Conservation (phyloP, 2,113 vertebrate species). For the Oryzias melastigma region DNA sequence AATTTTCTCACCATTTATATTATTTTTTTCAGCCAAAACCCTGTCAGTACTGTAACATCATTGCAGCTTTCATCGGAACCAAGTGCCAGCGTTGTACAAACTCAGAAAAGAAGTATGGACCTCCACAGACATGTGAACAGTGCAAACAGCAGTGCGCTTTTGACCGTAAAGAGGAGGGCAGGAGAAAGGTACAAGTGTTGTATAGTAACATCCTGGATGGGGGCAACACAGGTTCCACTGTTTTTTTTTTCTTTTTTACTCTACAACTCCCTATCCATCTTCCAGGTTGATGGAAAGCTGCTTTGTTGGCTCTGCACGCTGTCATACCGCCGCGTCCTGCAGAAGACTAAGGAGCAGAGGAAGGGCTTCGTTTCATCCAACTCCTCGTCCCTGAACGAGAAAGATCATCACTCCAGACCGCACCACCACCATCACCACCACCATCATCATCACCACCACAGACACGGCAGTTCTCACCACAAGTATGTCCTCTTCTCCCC, state of each 20-base stretch:
- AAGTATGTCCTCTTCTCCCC: conserved; percentile 78
- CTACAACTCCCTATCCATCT: background rate
- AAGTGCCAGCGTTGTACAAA: conserved; percentile 98
- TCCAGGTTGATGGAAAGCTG: conserved; percentile 94
- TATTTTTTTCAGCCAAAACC: conserved; percentile 87
- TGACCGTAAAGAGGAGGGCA: conserved; percentile 96
- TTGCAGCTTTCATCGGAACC: conserved; percentile 97
- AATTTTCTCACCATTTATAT: background rate
- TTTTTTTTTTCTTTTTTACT: background rate
- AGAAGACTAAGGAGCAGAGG: conserved; percentile 98
- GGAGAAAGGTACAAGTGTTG: conserved; percentile 84
- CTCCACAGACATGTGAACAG: conserved; percentile 95
- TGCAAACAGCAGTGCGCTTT: conserved; percentile 99
- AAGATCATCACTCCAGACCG: conserved; percentile 92
- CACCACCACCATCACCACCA: conserved; percentile 87
- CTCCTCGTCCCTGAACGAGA: conserved; percentile 91
- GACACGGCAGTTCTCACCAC: conserved; percentile 89
- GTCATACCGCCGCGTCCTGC: conserved; percentile 95
- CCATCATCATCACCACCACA: conserved; percentile 73
- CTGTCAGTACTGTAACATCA: conserved; percentile 99
- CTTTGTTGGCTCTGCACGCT: conserved; percentile 98
- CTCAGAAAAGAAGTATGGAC: conserved; percentile 97
- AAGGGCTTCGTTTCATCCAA: conserved; percentile 93
- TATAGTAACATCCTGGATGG: background rate
- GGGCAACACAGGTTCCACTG: background rate